Base-by-base conservation (phyloP, 1,140 invertebrate species). In the Agrilus planipennis region DNA sequence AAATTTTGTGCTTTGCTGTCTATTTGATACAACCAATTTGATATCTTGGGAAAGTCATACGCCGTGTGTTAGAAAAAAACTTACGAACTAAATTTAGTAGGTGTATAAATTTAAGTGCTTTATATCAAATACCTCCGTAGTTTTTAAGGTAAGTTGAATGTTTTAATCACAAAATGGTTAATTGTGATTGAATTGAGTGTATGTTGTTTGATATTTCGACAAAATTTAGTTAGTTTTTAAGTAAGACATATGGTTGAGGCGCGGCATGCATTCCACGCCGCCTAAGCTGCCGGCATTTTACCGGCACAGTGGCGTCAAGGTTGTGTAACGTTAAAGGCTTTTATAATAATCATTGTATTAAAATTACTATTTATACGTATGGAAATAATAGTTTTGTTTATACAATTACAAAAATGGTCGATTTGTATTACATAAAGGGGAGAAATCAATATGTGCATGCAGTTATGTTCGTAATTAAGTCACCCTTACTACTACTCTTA, bases 1-100 rank as follows among this genome's bases (percentile, higher is more conserved):
- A 58, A 52, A 56, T 54, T 55, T 59, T 45, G 43, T 55, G 48
- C 42, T 54, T 49, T 52, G 51, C 42, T 50, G 52, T 45, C 40
- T 54, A 43, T 45, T 52, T 44, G 40, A 52, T 36, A 53, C 51
- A 51, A 49, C 50, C 35, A 54, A 52, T 25, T 48, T 53, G 30
- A 48, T 57, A 43, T 51, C 51, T 50, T 62, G 54, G 43, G 55
- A 54, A 50, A 47, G 57, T 29, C 51, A 60, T 49, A 62, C 50
- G 41, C 56, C 57, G 55, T 62, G 60, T 45, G 60, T 62, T 44
- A 54, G 60, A 48, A 62, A 62, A 62, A 62, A 62, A 62, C 57
- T 57, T 43, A 55, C 41, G 28, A 52, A 53, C 50, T 55, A 49
- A 47, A 45, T 34, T 19, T 16, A 18, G 7, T n/a, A 29, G 20